Evolutionary conservation across 2,113 vertebrate species (phyloP).

Genomic region (Laticauda colubrina): DNA sequence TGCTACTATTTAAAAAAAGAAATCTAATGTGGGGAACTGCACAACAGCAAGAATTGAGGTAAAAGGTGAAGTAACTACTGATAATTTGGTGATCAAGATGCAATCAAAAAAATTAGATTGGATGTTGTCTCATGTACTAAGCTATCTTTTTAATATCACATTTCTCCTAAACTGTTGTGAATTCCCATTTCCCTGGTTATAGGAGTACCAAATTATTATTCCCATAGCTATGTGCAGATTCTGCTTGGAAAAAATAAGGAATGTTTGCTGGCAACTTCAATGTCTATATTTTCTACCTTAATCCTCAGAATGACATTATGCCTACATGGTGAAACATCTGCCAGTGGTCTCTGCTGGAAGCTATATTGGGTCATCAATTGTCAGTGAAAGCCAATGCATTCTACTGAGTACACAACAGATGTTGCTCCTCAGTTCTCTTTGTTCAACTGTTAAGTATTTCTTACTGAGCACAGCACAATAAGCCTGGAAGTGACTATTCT

Average conservation of each 20-base stretch:
- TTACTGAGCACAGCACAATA: not conserved
- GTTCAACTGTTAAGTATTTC: fast-evolving
- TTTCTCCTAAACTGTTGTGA: not conserved
- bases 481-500: not conserved
- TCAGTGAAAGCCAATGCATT: not conserved
- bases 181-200: not conserved
- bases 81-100: not conserved
- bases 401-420: not conserved
- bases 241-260: not conserved
- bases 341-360: not conserved
- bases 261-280: not conserved
- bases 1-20: not conserved
- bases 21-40: too few relatives aligned
- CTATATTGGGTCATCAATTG: not conserved
- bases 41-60: not conserved
- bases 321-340: not conserved
- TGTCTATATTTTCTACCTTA: not conserved
- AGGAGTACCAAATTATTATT: not conserved
- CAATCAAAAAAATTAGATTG: not conserved
- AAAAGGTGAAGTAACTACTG: not conserved
- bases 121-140: not conserved
- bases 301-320: not conserved
- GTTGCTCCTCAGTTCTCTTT: not conserved
- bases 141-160: not conserved
- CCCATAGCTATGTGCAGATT: not conserved